These are phyloP conservation scores for Azemiops feae DNA, from an alignment of 2,113 vertebrate species.

Conservation along the genomic window DNA sequence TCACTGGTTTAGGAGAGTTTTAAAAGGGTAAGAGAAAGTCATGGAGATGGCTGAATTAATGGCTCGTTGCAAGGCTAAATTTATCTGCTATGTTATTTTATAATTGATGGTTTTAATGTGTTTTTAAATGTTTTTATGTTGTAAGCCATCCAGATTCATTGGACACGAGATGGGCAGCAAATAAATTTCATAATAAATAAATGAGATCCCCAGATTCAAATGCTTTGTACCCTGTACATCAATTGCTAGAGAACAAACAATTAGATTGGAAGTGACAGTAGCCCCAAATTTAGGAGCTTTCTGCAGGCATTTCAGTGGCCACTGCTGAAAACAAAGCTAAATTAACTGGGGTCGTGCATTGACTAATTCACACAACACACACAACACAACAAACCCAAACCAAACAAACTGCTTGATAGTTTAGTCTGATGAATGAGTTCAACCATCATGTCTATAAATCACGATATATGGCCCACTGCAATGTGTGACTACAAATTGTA, in stretches of 20 bases:
- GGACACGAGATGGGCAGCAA: neutral
- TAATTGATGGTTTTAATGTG: neutral
- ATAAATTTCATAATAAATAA: no score
- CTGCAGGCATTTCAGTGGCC: neutral
- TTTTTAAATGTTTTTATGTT: neutral
- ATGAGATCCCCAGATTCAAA: neutral
- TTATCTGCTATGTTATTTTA: neutral
- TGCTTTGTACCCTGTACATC: neutral
- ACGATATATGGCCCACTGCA: neutral
- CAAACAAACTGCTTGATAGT: neutral
- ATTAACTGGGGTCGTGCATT: neutral
- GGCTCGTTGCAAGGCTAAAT: neutral
- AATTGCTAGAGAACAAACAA: neutral
- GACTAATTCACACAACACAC: neutral
- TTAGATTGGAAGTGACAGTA: neutral
- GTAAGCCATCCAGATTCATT: neutral
- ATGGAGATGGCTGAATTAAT: neutral
- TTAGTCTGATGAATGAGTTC: neutral
- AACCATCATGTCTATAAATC: neutral
- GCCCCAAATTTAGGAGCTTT: neutral
- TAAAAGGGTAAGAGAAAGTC: neutral
- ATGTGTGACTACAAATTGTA: neutral
- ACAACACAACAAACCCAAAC: neutral
- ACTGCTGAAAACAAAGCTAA: neutral
- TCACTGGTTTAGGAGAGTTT: neutral